Percentiles rank a stretch among this genome's conserved stretches.
Conservation (phyloP, 2,797 vertebrate species). For the Tapera naevia region DNA sequence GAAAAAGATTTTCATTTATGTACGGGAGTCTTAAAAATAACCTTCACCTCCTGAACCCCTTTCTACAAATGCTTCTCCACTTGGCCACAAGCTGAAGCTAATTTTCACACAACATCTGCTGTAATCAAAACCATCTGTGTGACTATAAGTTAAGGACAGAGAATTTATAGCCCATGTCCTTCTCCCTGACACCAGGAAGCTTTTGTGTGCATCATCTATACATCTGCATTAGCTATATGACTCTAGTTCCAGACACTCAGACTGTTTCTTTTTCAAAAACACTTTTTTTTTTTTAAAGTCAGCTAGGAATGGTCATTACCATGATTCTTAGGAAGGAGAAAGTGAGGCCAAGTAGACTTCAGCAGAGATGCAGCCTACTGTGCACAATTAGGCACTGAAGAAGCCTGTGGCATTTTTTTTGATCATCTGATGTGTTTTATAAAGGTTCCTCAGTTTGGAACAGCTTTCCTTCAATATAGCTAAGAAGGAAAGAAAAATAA, state of each 20-base stretch:
- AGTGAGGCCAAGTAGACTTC: not conserved
- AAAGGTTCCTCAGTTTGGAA: slow-evolving; percentile 1
- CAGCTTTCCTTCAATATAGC: not conserved
- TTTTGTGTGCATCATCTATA: slow-evolving; percentile 3
- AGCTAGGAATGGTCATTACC: not conserved
- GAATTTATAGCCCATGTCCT: slow-evolving; percentile 47
- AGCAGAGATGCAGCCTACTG: slow-evolving; percentile 20
- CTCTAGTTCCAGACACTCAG: slow-evolving; percentile 16
- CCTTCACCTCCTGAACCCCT: slow-evolving; percentile 21
- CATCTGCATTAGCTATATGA: not conserved
- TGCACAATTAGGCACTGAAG: not conserved
- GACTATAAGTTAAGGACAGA: slow-evolving; percentile 29
- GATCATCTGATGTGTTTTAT: not conserved
- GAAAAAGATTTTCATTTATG: slow-evolving; percentile 16
- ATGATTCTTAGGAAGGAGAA: not conserved
- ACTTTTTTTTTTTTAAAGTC: not conserved
- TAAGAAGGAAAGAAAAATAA: slow-evolving; percentile 63
- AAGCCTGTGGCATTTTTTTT: not conserved
- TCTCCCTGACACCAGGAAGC: slow-evolving; percentile 30
- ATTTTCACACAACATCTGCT: slow-evolving; percentile 75
- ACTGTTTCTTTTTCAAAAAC: slow-evolving; percentile 12
- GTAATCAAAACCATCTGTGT: slow-evolving; percentile 82
- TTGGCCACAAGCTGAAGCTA: slow-evolving; percentile 75
- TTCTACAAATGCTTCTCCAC: slow-evolving; percentile 22
- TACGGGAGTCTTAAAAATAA: slow-evolving; percentile 41